Evolutionary conservation across 1,140 invertebrate species (phyloP), one percentile per base, ranked within the genome.

Genomic region (Drosophila oshimai): DNA sequence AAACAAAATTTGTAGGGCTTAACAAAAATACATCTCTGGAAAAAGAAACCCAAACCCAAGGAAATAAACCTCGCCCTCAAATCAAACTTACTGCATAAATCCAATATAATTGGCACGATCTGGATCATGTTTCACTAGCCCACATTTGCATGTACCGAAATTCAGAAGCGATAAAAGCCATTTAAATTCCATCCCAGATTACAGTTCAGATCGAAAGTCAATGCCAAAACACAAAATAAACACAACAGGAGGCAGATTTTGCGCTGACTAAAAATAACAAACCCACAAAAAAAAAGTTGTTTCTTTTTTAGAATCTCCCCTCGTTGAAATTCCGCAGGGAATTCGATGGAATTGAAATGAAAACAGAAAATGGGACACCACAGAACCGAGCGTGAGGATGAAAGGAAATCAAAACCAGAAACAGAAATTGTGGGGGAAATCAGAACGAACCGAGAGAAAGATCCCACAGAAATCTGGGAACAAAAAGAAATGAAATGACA

Each of bases 261-360:
- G 47, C 60, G 74, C 55, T 54, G 60, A 53, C 80, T 84, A 75
- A 86, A 79, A 84, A 83, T 78, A 84, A 78, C 44, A 69, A 17
- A 50, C 9, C 18, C 22, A 10, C 28, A 20, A 46, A 15, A 6
- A 20, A 53, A 34, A 29, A 17, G 34, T 62, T 73, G n/a, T 54
- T 46, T 22, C 42, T 46, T 39, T 51, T 37, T 46, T n/a, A 13
- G 6, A 53, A 41, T 33, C 18, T 34, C 41, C 39, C 55, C 53
- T 31, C 4, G 10, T 6, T 18, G 3, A 13, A 20, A 39, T 57
- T 39, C 60, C 46, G 9, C 31, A 53, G 61, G 55, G 50, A 69
- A 61, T 87, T 86, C 54, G 15, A 39, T 22, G 57, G 61, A 79
- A 75, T 49, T 42, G 65, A 28, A 76, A 79, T 54, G 61, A 64